Conservation (phyloP, 1,140 invertebrate species). For the Drosophila pseudoobscura region DNA sequence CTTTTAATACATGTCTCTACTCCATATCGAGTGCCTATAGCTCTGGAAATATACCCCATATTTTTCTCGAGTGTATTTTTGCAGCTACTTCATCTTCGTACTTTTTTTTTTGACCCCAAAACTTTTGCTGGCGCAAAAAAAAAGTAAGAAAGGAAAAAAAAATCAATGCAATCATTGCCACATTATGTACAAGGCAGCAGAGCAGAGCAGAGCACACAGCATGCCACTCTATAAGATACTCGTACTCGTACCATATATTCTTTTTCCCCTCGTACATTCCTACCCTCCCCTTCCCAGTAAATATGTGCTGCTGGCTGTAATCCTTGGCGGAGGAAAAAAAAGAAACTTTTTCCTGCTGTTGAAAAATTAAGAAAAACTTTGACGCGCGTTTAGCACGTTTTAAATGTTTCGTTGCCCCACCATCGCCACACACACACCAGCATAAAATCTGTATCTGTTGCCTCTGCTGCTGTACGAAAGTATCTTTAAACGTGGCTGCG, state of each 20-base stretch:
- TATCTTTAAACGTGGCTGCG: slow-evolving; percentile 76
- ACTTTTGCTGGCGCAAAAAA: slow-evolving; percentile 40
- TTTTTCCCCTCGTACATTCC: neutral
- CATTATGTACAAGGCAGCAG: slow-evolving; percentile 64
- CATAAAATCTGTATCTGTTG: slow-evolving; percentile 65
- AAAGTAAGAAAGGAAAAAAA: slow-evolving; percentile 41
- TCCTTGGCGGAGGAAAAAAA: slow-evolving; percentile 46
- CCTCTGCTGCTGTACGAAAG: slow-evolving; percentile 33
- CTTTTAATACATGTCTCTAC: too few relatives aligned
- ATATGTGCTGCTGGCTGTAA: slow-evolving; percentile 48
- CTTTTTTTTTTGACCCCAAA: slow-evolving; percentile 27
- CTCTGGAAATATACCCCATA: neutral
- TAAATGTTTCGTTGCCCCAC: slow-evolving; percentile 71
- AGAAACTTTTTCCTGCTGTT: slow-evolving; percentile 72
- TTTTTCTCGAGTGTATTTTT: slow-evolving; percentile 2
- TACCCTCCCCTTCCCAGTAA: neutral
- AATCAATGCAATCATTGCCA: slow-evolving; percentile 80
- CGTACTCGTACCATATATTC: too few relatives aligned
- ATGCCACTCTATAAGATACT: too few relatives aligned
- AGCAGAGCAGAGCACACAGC: slow-evolving; percentile 5
- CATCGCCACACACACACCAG: slow-evolving; percentile 19
- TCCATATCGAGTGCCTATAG: too few relatives aligned
- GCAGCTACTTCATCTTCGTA: neutral
- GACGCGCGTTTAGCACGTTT: slow-evolving; percentile 81
- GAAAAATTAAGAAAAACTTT: slow-evolving; percentile 82